phyloP scores from a whole-genome alignment of 1,140 invertebrate genomes.

The Zelostemma sp. region DNA sequence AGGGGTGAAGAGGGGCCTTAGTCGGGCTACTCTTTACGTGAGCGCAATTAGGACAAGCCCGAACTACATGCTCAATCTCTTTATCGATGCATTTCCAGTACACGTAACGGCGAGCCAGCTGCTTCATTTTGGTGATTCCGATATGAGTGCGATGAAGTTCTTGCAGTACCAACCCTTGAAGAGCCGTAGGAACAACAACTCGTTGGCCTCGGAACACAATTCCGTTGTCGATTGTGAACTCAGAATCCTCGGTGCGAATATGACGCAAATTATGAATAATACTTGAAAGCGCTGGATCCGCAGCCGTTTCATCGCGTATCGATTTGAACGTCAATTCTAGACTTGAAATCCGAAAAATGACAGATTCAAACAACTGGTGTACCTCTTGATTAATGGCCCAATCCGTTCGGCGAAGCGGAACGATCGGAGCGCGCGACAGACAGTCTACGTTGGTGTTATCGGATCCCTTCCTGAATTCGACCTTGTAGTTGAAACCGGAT shows the following conservation, averaged over 20 bases:
- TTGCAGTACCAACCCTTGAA: slow-evolving; percentile 31
- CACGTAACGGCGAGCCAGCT: slow-evolving; percentile 62
- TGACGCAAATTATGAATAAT: slow-evolving; percentile 2
- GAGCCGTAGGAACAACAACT: slow-evolving; percentile 4
- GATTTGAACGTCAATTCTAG: background rate
- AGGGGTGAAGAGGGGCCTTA: slow-evolving; percentile 37
- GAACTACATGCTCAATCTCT: slow-evolving; percentile 58
- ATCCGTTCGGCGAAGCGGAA: background rate
- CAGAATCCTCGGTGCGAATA: background rate
- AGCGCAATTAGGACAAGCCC: background rate
- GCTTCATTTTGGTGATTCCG: slow-evolving; percentile 69
- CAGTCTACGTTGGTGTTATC: slow-evolving; percentile 46
- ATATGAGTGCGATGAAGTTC: slow-evolving; percentile 64
- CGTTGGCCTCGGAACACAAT: slow-evolving; percentile 5
- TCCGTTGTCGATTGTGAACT: slow-evolving; percentile 15
- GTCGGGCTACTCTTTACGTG: slow-evolving; percentile 30
- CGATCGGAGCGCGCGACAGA: slow-evolving; percentile 32
- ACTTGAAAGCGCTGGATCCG: background rate
- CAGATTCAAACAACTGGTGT: background rate
- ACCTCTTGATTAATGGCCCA: background rate
- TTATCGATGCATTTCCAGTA: slow-evolving; percentile 68
- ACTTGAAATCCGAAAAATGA: background rate
- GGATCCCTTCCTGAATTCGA: slow-evolving; percentile 49
- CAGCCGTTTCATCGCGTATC: background rate
- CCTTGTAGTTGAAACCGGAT: slow-evolving; percentile 52